These are phyloP conservation scores for Lepus townsendii DNA, from an alignment of 2,797 vertebrate genomes.

Conservation along the genomic window DNA sequence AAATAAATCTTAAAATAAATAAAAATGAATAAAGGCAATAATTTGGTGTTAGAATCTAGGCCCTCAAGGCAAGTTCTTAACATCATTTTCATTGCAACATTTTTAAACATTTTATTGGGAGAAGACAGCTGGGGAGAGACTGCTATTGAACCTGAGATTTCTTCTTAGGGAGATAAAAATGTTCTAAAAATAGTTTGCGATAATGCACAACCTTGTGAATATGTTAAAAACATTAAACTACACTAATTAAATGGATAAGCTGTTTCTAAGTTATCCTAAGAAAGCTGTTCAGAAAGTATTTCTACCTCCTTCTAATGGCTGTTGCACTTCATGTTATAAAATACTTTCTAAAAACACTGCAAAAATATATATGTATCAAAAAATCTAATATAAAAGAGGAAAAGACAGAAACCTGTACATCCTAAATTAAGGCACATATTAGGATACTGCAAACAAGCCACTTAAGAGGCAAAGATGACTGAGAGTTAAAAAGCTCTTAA, in stretches of 20 bases:
- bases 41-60: constrained; percentile 37
- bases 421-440: constrained; percentile 54
- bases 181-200: constrained; percentile 32
- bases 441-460: constrained; percentile 39
- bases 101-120: constrained; percentile 25
- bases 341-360: constrained; percentile 53
- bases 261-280: constrained; percentile 33
- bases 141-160: not conserved
- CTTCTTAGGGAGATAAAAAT: constrained; percentile 20
- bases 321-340: not conserved
- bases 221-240: not conserved
- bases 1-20: not conserved
- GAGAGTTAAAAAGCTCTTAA: constrained; percentile 30
- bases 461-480: constrained; percentile 52
- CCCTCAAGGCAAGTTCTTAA: constrained; percentile 25
- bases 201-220: not conserved
- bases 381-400: constrained; percentile 19
- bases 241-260: constrained; percentile 15
- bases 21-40: constrained; percentile 29
- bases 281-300: constrained; percentile 48
- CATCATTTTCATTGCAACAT: not conserved
- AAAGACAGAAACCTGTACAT: constrained; percentile 47
- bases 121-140: not conserved
- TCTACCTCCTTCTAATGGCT: constrained; percentile 42
- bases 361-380: constrained; percentile 35